A percentile compares a stretch with the other conserved stretches of the same genome.
Evolutionary conservation across 2,888 invertebrate genomes (phyloP).

Genomic region (Tetranychus truncatus): DNA sequence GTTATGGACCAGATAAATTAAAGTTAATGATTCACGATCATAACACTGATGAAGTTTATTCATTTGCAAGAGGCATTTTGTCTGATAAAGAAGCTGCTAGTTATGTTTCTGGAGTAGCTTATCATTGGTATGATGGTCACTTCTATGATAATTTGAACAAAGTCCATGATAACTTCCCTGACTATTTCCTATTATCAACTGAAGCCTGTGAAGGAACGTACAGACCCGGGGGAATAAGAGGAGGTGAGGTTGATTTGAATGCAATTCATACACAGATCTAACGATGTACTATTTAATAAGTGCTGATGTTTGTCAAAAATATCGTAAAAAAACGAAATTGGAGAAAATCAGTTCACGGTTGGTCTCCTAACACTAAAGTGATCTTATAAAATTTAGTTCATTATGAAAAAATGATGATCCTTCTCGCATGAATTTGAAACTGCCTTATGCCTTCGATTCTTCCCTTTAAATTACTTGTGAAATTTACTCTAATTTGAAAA

Average conservation of each 20-base stretch:
- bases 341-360: no score
- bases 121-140: conserved; percentile 69
- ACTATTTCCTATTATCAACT: conserved; percentile 54
- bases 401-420: no score
- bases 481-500: no score
- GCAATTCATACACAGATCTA: no score
- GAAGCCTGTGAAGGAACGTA: conserved; percentile 52
- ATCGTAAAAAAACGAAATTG: no score
- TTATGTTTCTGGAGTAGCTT: conserved; percentile 49
- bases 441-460: no score
- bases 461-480: no score
- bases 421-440: no score
- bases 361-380: no score
- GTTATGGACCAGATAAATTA: conserved; percentile 39
- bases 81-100: conserved; percentile 29
- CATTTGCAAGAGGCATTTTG: not conserved
- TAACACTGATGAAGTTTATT: conserved; percentile 23
- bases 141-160: conserved; percentile 38
- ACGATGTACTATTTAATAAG: no score
- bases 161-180: conserved; percentile 36
- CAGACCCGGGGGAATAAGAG: not conserved
- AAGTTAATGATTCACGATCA: conserved; percentile 57
- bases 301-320: no score
- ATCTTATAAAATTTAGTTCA: no score
- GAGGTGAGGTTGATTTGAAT: conserved; percentile 16